These are phyloP conservation scores for Sinotaia quadrata DNA, from an alignment of 2,888 invertebrate genomes.

Conservation along the genomic window DNA sequence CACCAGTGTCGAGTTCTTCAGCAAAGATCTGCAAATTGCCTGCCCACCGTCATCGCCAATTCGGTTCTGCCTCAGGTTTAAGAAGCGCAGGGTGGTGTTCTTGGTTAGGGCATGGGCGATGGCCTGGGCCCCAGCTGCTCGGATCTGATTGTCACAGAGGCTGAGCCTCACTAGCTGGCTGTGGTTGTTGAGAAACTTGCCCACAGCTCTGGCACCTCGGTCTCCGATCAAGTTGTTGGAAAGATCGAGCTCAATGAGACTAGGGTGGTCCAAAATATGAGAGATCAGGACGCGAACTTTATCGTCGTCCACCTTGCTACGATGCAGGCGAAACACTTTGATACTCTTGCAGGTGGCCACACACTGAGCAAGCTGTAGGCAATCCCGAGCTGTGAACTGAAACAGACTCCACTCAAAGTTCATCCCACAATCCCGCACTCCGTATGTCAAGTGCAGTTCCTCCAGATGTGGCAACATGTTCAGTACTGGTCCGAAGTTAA, in stretches of 20 bases:
- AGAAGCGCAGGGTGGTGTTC: constrained; percentile 63
- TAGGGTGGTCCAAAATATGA: constrained; percentile 70
- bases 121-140: constrained; percentile 70
- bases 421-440: constrained; percentile 73
- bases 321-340: constrained; percentile 65
- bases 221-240: constrained; percentile 72
- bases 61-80: constrained; percentile 54
- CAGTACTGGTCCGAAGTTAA: constrained; percentile 69
- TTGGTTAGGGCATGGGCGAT: constrained; percentile 72
- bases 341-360: constrained; percentile 68
- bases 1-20: constrained; percentile 67
- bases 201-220: constrained; percentile 71
- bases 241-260: constrained; percentile 68
- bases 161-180: constrained; percentile 65
- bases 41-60: constrained; percentile 73
- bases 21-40: constrained; percentile 67
- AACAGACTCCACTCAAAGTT: constrained; percentile 73
- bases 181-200: constrained; percentile 71
- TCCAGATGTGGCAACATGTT: constrained; percentile 64
- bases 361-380: constrained; percentile 69
- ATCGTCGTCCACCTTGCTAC: constrained; percentile 72
- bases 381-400: constrained; percentile 72
- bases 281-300: constrained; percentile 70
- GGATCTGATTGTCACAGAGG: constrained; percentile 69
- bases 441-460: constrained; percentile 70